Evolutionary conservation across 2,113 vertebrate species (phyloP), one percentile per base, ranked within the genome.

Genomic region (Monopterus albus): DNA sequence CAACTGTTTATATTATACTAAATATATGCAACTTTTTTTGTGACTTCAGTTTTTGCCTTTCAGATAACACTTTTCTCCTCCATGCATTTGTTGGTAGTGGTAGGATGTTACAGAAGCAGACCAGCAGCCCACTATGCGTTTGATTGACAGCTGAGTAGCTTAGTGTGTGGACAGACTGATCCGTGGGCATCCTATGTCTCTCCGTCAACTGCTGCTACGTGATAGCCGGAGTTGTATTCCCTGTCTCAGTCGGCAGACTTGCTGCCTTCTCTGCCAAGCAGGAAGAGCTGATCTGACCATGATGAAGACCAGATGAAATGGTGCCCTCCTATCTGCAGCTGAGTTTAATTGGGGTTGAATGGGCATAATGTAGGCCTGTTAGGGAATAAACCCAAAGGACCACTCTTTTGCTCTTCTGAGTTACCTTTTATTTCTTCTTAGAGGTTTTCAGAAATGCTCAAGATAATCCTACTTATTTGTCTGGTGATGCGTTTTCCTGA

Each of bases 181-280:
- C 75, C 20, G 46, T n/a, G 58, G 59, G 91, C 88, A 57, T 94
- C 92, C 74, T 76, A 87, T 94, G 94, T 93, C 93, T 49, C 75
- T 81, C 53, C 1, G 76, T 70, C 87, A 65, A 78, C 55, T 47
- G 68, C 68, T 84, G 92, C 78, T 57, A 94, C 59, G 73, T 82
- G 92, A 94, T 93, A 94, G 86, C 89, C 42, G 49, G 86, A 87
- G 86, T 93, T 91, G 87, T 82, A 82, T 92, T 91, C 86, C 87
- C 28, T 18, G 64, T 67, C 58, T 83, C 72, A 58, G 64, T 65
- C 66, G 45, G 66, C 36, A 75, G 81, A 80, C 77, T 58, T 25
- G 68, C 67, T 21, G 56, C 43, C 77, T 82, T 86, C 63, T 79
- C 83, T 81, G 86, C 86, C 78, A 84, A 87, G 86, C 79, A 45